Percentiles rank a stretch among this genome's conserved stretches.
phyloP scores from a whole-genome alignment of 2,888 invertebrate species.

The Steinernema carpocapsae region DNA sequence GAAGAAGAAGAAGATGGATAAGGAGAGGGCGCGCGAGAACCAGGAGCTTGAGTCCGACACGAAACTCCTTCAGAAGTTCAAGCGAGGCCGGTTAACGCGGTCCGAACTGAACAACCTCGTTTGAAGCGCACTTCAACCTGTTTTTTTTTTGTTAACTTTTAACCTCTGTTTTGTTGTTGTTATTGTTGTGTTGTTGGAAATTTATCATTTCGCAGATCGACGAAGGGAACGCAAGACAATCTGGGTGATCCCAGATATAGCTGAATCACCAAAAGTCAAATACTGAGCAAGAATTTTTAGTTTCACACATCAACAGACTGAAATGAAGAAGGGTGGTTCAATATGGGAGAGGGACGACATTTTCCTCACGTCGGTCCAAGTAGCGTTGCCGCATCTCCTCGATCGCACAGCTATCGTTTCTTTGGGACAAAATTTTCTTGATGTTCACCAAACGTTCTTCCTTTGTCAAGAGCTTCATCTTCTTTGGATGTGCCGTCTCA shows the following conservation, averaged over 20 bases:
- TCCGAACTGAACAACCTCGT: conserved; percentile 64
- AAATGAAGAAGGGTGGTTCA: no score
- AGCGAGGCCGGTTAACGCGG: conserved; percentile 70
- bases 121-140: background rate
- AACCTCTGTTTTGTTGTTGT: conserved; percentile 12
- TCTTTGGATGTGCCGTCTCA: background rate
- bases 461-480: background rate
- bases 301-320: no score
- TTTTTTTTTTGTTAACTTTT: background rate
- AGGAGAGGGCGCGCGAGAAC: conserved; percentile 56
- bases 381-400: background rate
- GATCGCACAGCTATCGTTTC: background rate
- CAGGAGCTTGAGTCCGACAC: conserved; percentile 70
- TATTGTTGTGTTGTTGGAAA: conserved; percentile 18
- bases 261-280: no score
- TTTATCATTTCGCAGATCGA: no score
- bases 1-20: conserved; percentile 39
- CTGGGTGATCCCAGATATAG: no score
- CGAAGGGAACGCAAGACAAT: background rate
- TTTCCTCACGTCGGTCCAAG: background rate
- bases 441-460: background rate
- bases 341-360: background rate
- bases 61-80: conserved; percentile 71
- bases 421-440: background rate
- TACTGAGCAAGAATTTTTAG: no score